Conservation (phyloP, 2,797 vertebrate genomes). For the Streptopelia turtur region DNA sequence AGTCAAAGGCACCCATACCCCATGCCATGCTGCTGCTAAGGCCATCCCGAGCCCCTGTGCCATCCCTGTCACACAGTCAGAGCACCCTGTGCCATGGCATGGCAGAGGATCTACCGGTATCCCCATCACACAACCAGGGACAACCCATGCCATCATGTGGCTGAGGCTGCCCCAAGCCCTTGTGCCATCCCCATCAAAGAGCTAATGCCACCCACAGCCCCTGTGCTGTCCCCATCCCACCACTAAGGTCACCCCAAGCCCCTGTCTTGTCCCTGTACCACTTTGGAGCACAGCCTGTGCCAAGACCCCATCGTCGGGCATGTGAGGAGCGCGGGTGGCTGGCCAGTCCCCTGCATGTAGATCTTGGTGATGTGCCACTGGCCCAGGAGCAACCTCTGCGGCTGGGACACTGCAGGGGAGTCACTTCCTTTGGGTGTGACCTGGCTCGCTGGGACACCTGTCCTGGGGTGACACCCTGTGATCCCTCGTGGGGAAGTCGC, state of each 20-base stretch:
- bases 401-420: neutral
- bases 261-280: neutral
- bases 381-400: neutral
- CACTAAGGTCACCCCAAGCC: neutral
- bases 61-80: fast-evolving
- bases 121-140: fast-evolving
- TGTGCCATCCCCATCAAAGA: neutral
- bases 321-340: neutral
- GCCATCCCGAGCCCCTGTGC: fast-evolving
- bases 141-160: fast-evolving
- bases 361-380: neutral
- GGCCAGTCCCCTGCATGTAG: neutral
- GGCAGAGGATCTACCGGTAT: neutral
- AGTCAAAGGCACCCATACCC: neutral
- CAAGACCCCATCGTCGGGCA: neutral
- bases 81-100: fast-evolving
- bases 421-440: neutral
- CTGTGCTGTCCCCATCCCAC: neutral
- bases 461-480: neutral
- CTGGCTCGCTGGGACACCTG: neutral
- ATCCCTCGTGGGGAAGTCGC: neutral
- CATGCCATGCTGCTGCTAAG: fast-evolving
- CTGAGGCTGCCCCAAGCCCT: neutral
- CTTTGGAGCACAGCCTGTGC: neutral
- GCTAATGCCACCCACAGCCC: neutral